A percentile compares a stretch with the other conserved stretches of the same genome.
Evolutionary conservation across 2,797 vertebrate species (phyloP).

Genomic region (Antrozous pallidus): DNA sequence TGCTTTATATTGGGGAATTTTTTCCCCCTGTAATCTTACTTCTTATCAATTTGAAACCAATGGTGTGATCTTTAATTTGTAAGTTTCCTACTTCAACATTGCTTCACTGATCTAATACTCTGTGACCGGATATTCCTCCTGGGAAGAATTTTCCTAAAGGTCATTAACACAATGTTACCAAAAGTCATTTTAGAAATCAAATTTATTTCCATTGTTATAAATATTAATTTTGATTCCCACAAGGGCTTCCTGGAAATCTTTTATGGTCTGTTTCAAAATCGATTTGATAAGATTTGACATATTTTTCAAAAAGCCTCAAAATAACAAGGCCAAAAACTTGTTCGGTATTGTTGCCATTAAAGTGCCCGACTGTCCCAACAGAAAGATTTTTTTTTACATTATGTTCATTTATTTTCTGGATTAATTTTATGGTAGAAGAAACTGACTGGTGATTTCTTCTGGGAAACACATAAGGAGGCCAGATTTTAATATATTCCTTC

Average conservation of each 20-base stretch:
- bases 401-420: conserved; percentile 53
- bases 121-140: neutral
- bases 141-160: conserved; percentile 7
- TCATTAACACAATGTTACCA: neutral
- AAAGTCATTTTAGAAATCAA: conserved; percentile 42
- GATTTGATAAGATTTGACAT: neutral
- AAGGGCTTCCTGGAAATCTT: conserved; percentile 42
- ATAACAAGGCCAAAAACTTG: neutral
- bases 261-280: neutral
- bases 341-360: neutral
- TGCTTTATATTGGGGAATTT: neutral
- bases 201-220: conserved; percentile 28
- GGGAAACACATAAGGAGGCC: conserved; percentile 54
- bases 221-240: conserved; percentile 13
- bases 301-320: conserved; percentile 30
- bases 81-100: neutral
- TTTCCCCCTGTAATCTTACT: neutral
- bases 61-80: neutral
- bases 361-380: neutral
- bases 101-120: neutral
- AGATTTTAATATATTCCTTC: conserved; percentile 56
- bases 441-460: conserved; percentile 51
- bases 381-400: conserved; percentile 19
- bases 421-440: conserved; percentile 55
- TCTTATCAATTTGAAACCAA: neutral